Percentiles rank a stretch among this genome's conserved stretches.
These are phyloP conservation scores for Sesamia inferens DNA, from an alignment of 2,888 invertebrate genomes.

Conservation along the genomic window DNA sequence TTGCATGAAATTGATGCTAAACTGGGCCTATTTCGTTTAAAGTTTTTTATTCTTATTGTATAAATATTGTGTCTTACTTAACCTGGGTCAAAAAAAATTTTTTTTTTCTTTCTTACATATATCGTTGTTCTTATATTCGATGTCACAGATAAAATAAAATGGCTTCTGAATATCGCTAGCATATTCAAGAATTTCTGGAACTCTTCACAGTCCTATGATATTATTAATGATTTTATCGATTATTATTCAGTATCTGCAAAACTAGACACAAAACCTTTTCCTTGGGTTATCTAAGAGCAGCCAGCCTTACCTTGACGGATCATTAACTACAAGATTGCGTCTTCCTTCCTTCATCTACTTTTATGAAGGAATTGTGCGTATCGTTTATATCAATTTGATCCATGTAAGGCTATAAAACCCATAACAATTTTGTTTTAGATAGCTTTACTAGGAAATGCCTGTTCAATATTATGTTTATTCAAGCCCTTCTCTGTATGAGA, in stretches of 20 bases:
- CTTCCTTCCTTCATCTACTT: constrained; percentile 9
- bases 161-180: too few relatives aligned
- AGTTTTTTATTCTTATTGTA: too few relatives aligned
- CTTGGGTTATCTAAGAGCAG: background rate
- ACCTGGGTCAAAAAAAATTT: too few relatives aligned
- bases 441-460: background rate
- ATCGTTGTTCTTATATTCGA: too few relatives aligned
- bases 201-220: background rate
- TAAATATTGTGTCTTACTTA: too few relatives aligned
- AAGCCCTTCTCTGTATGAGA: too few relatives aligned
- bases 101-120: background rate
- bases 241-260: background rate
- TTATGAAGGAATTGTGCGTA: constrained; percentile 47
- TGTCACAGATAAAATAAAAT: too few relatives aligned
- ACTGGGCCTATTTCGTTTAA: too few relatives aligned
- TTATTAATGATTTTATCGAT: background rate
- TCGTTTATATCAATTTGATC: constrained; percentile 69
- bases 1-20: too few relatives aligned
- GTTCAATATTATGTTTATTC: background rate
- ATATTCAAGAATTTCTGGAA: too few relatives aligned
- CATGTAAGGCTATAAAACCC: constrained; percentile 46
- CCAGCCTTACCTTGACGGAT: constrained; percentile 1
- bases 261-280: background rate
- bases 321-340: constrained; percentile 23
- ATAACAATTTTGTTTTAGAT: constrained; percentile 24